phyloP scores from a whole-genome alignment of 1,140 invertebrate species.

The Diabrotica virgifera region DNA sequence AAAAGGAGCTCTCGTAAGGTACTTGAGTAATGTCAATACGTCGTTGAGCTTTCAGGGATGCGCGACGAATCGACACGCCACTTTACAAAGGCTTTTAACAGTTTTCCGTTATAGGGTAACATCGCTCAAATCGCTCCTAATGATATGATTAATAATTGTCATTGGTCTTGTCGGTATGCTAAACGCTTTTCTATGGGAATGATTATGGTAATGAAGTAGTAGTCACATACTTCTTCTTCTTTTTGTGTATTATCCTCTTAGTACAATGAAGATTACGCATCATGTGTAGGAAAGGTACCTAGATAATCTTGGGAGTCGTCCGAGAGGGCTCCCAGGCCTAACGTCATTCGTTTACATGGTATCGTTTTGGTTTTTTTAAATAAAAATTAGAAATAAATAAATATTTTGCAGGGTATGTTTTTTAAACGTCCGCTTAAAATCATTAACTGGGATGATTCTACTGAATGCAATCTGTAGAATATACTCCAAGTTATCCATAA shows the following conservation, averaged over 20 bases:
- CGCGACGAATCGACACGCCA: constrained; percentile 15
- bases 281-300: background rate
- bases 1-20: constrained; percentile 2
- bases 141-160: constrained; percentile 24
- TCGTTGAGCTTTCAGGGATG: constrained; percentile 10
- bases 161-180: constrained; percentile 5
- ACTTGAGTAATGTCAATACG: constrained; percentile 16
- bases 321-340: no score
- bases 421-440: no score
- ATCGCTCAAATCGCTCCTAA: constrained; percentile 15
- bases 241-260: constrained; percentile 9
- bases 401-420: no score
- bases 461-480: no score
- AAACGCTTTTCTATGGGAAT: constrained; percentile 1
- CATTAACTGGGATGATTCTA: no score
- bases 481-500: no score
- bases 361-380: background rate
- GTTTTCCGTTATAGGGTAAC: constrained; percentile 18
- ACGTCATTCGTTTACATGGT: background rate
- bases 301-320: background rate
- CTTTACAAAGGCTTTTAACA: constrained; percentile 20
- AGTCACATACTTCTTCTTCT: background rate
- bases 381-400: no score
- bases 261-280: background rate
- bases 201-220: background rate